A percentile compares a stretch with the other conserved stretches of the same genome.
These are phyloP conservation scores for Punctoribates punctum DNA, from an alignment of 2,888 invertebrate species.

Conservation along the genomic window DNA sequence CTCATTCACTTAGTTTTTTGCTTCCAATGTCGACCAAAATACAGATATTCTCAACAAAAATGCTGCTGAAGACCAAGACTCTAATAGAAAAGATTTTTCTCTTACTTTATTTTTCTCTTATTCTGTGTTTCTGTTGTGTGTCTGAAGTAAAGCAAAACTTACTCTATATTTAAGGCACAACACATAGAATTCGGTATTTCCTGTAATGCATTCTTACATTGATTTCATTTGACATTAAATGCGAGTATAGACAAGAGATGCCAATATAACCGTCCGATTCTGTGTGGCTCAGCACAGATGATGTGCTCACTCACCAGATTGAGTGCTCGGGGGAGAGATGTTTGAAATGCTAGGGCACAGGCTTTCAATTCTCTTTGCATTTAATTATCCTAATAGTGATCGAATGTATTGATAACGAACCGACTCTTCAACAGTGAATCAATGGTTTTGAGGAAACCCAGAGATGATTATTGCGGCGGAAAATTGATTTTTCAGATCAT, in stretches of 20 bases:
- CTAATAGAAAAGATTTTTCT: neutral
- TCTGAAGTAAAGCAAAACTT: neutral
- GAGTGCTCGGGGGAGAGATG: conserved; percentile 4
- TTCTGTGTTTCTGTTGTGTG: neutral
- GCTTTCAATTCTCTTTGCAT: conserved; percentile 13
- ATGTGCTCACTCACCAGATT: neutral
- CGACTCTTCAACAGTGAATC: neutral
- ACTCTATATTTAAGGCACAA: conserved; percentile 1
- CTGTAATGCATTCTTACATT: conserved; percentile 2
- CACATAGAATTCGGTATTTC: neutral
- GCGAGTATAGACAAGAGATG: conserved; percentile 17
- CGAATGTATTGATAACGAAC: neutral
- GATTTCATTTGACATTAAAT: conserved; percentile 3
- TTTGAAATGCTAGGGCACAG: neutral
- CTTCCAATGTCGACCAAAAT: neutral
- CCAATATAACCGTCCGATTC: conserved; percentile 4
- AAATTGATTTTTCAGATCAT: neutral
- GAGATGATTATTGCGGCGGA: conserved; percentile 19
- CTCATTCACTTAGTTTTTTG: neutral
- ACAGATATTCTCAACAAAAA: neutral
- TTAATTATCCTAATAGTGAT: conserved; percentile 21
- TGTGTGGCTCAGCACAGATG: conserved; percentile 1
- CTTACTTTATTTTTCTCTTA: neutral
- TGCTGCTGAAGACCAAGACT: neutral
- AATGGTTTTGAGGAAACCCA: conserved; percentile 6